Base-by-base conservation (phyloP, 2,888 invertebrate genomes). In the Thera obeliscata region DNA sequence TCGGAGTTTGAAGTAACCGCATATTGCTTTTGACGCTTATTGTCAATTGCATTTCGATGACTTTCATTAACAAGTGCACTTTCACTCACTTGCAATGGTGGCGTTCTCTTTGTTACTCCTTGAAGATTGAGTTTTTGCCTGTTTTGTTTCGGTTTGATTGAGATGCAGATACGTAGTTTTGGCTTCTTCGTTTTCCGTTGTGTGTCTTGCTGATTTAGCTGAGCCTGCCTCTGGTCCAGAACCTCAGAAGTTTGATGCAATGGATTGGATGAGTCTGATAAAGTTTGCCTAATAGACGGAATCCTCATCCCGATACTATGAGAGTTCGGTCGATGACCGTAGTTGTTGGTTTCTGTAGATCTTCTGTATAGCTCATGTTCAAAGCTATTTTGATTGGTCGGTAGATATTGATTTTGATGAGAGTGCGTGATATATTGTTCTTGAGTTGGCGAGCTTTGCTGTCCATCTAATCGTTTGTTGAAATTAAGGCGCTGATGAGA, bases 1-100 rank as follows among this genome's bases (percentile, higher is more conserved):
- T 48, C 48, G 11, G 35, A 58, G 48, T 58, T 48, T 58, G 57
- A 48, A 58, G 35, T 58, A 35, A 48, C 46, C 5, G 35, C 48
- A 48, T 48, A 33, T 48, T 48, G 35, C 35, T 46, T 58, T 58
- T 58, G 57, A 58, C 57, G 48, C 57, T 33, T 48, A 5, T 58
- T 46, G 57, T 58, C 35, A 11, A 11, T 58, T 33, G n/a, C 57
- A 35, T 35, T 48, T 35, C 33, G 33, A 58, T 58, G 48, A 48
- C 9, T 58, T 58, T n/a, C 48, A 57, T 46, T 33, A 46, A 0
- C 22, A 43, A 22, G 22, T 22, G 22, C 22, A 22, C 22, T 22
- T 22, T 22, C 22, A 22, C 22, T 22, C 22, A 22, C 22, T 22
- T 33, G 22, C 43, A 9, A 6, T 43, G 46, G 38, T 12, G 2